Conservation (phyloP, 2,888 invertebrate species). For the Sturmia bella region DNA sequence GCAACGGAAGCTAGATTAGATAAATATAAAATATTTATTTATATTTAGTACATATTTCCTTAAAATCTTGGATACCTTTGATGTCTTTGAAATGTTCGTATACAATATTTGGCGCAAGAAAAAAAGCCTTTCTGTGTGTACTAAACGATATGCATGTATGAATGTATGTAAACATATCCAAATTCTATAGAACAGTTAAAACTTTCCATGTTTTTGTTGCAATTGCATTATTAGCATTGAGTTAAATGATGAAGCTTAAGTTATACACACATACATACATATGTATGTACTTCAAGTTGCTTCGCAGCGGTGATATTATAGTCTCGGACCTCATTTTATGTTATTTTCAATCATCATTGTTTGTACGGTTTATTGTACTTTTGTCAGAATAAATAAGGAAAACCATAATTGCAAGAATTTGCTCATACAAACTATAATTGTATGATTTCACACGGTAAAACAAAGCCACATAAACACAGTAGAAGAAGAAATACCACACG, state of each 20-base stretch:
- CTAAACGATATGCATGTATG: not conserved
- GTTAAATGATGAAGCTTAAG: too few relatives aligned
- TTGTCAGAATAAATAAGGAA: not conserved
- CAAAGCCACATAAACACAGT: not conserved
- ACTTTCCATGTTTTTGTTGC: too few relatives aligned
- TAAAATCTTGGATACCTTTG: too few relatives aligned
- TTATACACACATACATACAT: not conserved
- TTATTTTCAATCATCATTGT: not conserved
- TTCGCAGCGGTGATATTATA: too few relatives aligned
- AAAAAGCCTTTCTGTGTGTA: not conserved
- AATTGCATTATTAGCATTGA: too few relatives aligned
- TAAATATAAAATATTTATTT: too few relatives aligned
- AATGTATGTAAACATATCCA: not conserved
- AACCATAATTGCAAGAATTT: not conserved
- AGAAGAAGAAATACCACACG: constrained; percentile 22
- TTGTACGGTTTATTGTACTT: not conserved
- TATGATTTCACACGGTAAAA: constrained; percentile 21
- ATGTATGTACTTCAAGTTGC: not conserved
- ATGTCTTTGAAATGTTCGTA: too few relatives aligned
- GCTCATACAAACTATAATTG: constrained; percentile 9
- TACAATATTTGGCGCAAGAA: too few relatives aligned
- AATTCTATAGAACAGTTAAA: too few relatives aligned
- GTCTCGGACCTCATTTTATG: too few relatives aligned
- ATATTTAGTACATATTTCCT: too few relatives aligned
- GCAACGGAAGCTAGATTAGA: too few relatives aligned